Conservation (phyloP, 2,888 invertebrate genomes). For the Anthoptus insignis region DNA sequence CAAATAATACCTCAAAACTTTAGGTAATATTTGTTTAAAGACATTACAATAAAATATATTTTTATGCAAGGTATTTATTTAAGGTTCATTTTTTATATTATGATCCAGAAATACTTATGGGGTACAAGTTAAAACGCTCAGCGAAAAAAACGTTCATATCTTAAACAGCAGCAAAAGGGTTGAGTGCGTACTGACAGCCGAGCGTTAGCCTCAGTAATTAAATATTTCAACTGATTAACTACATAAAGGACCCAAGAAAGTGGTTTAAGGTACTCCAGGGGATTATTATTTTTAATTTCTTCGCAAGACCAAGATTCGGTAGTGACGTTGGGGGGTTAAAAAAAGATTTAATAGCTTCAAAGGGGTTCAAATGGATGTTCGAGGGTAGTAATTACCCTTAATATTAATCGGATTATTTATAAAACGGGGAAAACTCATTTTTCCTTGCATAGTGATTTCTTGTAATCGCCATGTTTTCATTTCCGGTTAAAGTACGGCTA, state of each 20-base stretch:
- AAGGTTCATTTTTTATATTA: too few relatives aligned
- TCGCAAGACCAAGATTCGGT: constrained; percentile 70
- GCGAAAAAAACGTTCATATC: constrained; percentile 43
- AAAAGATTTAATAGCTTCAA: constrained; percentile 62
- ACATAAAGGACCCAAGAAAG: constrained; percentile 68
- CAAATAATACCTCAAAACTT: too few relatives aligned
- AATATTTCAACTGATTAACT: constrained; percentile 86
- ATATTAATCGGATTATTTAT: constrained; percentile 75
- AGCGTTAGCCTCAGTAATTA: constrained; percentile 75
- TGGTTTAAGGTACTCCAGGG: constrained; percentile 66
- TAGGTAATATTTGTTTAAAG: too few relatives aligned
- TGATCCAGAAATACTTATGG: too few relatives aligned
- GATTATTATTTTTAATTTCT: constrained; percentile 81
- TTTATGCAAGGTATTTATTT: too few relatives aligned
- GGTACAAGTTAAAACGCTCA: too few relatives aligned
- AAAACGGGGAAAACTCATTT: constrained; percentile 43
- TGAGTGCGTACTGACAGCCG: constrained; percentile 61
- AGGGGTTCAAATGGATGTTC: constrained; percentile 67
- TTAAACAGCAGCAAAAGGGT: constrained; percentile 54
- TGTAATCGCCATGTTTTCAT: constrained; percentile 24
- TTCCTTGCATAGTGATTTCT: constrained; percentile 32
- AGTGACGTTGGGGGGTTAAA: constrained; percentile 67
- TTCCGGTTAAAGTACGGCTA: constrained; percentile 26
- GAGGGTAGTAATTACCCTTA: constrained; percentile 65
- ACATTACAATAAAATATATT: too few relatives aligned